These are phyloP conservation scores for Herpetotheres cachinnans DNA, from an alignment of 2,113 vertebrate genomes.

Conservation along the genomic window DNA sequence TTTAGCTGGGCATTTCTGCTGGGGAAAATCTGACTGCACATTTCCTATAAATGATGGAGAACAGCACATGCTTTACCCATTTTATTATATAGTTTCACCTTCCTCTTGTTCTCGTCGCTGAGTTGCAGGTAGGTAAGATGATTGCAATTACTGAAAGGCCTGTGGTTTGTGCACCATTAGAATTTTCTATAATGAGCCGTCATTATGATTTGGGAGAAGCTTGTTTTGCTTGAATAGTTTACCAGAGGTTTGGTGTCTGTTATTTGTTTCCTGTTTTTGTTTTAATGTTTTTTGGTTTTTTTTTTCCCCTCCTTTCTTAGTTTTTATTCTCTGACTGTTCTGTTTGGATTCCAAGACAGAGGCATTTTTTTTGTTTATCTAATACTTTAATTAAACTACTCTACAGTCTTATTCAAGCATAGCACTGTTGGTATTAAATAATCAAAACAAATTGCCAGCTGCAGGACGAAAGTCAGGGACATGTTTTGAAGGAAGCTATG, in stretches of 20 bases:
- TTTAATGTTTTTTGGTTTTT: neutral
- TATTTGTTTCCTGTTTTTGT: slow-evolving; percentile 37
- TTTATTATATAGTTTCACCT: neutral
- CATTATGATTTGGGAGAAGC: slow-evolving; percentile 53
- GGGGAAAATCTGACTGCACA: neutral
- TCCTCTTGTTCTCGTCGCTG: neutral
- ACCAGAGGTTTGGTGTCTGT: slow-evolving; percentile 37
- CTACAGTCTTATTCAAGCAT: slow-evolving; percentile 25
- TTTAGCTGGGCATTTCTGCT: neutral
- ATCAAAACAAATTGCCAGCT: slow-evolving; percentile 23
- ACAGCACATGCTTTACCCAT: neutral
- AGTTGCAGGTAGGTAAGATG: slow-evolving; percentile 1
- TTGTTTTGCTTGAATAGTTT: slow-evolving; percentile 62
- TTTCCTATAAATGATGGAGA: neutral
- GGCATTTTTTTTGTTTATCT: slow-evolving; percentile 50
- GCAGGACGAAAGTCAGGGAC: neutral
- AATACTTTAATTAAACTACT: slow-evolving; percentile 65
- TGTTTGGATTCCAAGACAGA: slow-evolving; percentile 30
- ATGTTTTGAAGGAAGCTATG: neutral
- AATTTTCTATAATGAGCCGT: slow-evolving; percentile 59
- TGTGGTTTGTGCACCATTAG: slow-evolving; percentile 1
- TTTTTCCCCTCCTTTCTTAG: neutral
- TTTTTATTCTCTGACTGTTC: slow-evolving; percentile 35
- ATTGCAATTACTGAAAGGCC: neutral
- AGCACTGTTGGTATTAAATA: slow-evolving; percentile 38